Base-by-base conservation (phyloP, 2,888 invertebrate genomes). In the Sinohyriopsis cumingii region DNA sequence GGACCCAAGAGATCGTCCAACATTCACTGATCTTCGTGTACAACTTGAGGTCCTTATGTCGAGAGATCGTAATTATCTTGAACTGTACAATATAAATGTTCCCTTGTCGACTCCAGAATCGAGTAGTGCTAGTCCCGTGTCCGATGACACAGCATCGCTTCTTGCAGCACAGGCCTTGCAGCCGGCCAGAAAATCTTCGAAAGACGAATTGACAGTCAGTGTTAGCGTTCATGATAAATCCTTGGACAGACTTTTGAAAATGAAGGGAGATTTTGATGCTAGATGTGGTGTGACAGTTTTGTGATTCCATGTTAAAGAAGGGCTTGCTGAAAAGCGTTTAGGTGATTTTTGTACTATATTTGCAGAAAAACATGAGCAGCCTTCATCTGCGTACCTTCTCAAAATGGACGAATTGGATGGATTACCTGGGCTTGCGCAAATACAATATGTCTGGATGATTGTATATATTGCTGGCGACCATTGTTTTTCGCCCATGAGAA, bases 41-140 rank as follows among this genome's bases (percentile, higher is more conserved):
- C 81, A 82, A 63, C 76, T 89, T 66, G 89, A 89, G 75, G 78
- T 83, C 22, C 80, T 89, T 59, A 80, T 88, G 72, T 71, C 82
- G 54, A 77, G 81, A 65, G 85, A 87, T 76, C 71, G 84, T 28
- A 82, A 89, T 76, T 89, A 88, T 72, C 80, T 89, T 54, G 86
- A 87, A 45, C 79, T 89, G n/a, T 87, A 87, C 69, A 86, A 87
- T 77, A 85, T 87, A 63, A 84, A 88, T 70, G 84, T 86, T 25
- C 86, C 87, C 7, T 75, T 87, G 64, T 84, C 81, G 67, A 80
- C 82, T 67, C 84, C 85, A 61, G 86, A 86, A 63, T 84, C 79
- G 71, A 84, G 84, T 72, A 82, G 82, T 67, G 76, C 72, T 65
- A 81, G 80, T 70, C 80, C 81, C 1, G 76, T 75, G 64, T 78